Base-by-base conservation (phyloP, 2,797 vertebrate species). In the Vespertilio murinus region DNA sequence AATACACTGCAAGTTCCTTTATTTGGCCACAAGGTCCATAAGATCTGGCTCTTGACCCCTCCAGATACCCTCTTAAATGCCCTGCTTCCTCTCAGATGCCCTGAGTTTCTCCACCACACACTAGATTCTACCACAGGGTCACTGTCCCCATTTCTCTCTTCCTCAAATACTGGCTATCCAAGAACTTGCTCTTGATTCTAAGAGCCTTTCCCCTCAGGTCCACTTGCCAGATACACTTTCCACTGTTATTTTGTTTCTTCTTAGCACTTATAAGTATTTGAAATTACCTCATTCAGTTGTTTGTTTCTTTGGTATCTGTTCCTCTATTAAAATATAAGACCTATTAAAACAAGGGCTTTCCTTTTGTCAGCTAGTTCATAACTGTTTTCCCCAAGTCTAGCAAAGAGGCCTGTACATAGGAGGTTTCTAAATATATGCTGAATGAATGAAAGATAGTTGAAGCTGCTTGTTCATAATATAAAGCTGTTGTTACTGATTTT, bases 371-470 rank as follows among this genome's bases (percentile, higher is more conserved):
- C 47, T 94, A n/a, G 25, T 61, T 87, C 25, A 78, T 33, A 89
- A 47, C 33, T 82, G 33, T 33, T 88, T 88, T 90, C 65, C 17
- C n/a, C 52, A 65, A 93, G 73, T 40, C 59, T 20, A 80, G 30
- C 54, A 85, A 82, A 81, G 83, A 83, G 20, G 16, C 25, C 28
- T 82, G 18, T 18, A 83, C 25, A 54, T 11, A 64, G 10, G 16
- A 77, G n/a, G 45, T 65, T 61, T 93, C 86, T 78, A 95, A 80
- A 95, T 77, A 61, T 20, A 52, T 64, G 28, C 2, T 54, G 12
- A 90, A 73, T 54, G 35, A 90, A 73, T 77, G 18, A 93, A 81
- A 90, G 61, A 84, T n/a, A 85, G 71, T 91, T 79, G 54, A 35
- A 65, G 30, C 10, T 93, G 40, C 69, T 42, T 73, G 45, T 52